These are phyloP conservation scores for Cettia cetti DNA, from an alignment of 2,113 vertebrate genomes.

Conservation along the genomic window DNA sequence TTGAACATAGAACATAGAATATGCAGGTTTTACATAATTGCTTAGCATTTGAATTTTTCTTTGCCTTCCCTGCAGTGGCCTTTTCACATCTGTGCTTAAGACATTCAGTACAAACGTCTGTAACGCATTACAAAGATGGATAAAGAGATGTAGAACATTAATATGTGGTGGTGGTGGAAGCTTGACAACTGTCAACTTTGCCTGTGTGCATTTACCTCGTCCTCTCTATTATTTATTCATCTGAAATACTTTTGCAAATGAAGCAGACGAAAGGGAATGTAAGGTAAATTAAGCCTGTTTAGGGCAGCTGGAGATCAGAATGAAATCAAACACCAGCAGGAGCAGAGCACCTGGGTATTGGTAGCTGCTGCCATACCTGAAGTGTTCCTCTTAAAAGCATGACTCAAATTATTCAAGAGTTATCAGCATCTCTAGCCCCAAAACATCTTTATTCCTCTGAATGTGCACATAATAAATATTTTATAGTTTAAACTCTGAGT, in stretches of 20 bases:
- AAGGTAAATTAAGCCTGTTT: not conserved
- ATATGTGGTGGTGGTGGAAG: not conserved
- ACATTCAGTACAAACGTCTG: not conserved
- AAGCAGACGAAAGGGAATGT: not conserved
- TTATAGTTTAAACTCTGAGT: not conserved
- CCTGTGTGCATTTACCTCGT: not conserved
- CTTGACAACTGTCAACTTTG: constrained; percentile 20
- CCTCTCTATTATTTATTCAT: constrained; percentile 3
- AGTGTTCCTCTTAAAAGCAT: not conserved
- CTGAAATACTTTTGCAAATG: not conserved
- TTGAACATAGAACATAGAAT: not conserved
- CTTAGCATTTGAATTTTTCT: not conserved
- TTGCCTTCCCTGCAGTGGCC: not conserved
- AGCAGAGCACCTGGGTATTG: not conserved
- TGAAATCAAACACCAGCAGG: not conserved
- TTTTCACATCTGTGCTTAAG: not conserved
- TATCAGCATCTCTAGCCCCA: not conserved
- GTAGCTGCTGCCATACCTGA: not conserved
- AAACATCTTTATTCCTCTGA: not conserved
- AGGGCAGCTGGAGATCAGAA: not conserved
- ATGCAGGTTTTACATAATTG: not conserved
- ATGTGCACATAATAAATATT: not conserved
- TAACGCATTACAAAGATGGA: not conserved
- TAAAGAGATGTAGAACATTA: not conserved
- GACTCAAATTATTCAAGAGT: not conserved